phyloP scores from a whole-genome alignment of 2,888 invertebrate genomes.

The Nebria salina region DNA sequence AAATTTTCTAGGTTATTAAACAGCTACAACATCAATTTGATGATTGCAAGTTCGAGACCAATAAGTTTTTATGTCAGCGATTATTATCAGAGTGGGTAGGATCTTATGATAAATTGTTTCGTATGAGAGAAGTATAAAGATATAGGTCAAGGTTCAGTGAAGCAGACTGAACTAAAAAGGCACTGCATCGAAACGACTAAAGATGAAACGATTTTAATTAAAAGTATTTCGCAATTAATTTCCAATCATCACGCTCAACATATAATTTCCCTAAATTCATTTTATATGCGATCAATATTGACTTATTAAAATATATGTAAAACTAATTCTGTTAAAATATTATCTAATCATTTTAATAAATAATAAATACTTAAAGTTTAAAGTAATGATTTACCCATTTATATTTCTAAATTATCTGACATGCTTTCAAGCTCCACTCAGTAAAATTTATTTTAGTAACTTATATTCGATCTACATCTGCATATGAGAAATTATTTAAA shows the following conservation, averaged over 20 bases:
- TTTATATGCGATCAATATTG: no score
- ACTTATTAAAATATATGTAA: no score
- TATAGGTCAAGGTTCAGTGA: not conserved
- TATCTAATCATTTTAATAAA: not conserved
- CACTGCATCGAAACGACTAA: not conserved
- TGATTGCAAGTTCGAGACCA: constrained; percentile 1
- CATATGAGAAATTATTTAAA: not conserved
- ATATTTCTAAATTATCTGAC: not conserved
- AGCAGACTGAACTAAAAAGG: not conserved
- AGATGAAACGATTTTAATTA: not conserved
- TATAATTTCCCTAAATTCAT: not conserved
- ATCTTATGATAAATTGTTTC: not conserved
- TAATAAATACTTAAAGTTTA: not conserved
- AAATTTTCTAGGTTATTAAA: not conserved
- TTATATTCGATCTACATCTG: no score
- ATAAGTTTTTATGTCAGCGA: not conserved
- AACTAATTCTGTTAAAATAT: no score
- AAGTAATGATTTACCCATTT: not conserved
- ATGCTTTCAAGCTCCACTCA: not conserved
- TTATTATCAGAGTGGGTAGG: not conserved
- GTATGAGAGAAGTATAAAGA: not conserved
- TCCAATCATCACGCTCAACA: not conserved
- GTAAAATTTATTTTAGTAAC: not conserved
- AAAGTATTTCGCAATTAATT: not conserved
- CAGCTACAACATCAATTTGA: not conserved